Evolutionary conservation across 2,888 invertebrate species (phyloP).

Genomic region (Steinernema scapterisci): DNA sequence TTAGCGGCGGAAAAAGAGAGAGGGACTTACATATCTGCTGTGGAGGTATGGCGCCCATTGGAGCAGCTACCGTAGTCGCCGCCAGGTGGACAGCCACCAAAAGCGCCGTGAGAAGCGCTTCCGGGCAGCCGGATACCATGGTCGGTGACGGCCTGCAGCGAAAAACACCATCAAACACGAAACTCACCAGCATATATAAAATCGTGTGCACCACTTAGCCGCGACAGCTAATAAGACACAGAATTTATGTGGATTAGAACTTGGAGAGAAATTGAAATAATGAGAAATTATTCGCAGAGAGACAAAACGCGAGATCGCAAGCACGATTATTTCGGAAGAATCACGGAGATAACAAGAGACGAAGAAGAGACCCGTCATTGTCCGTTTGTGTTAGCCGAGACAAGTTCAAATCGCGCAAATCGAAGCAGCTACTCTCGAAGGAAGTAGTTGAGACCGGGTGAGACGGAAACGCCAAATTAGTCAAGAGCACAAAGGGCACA

Average conservation of each 20-base stretch:
- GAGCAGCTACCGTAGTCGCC: constrained; percentile 32
- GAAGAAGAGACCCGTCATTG: constrained; percentile 7
- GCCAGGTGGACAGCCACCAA: constrained; percentile 20
- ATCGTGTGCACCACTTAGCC: too few species aligned
- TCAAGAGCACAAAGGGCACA: neutral
- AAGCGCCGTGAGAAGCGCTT: constrained; percentile 24
- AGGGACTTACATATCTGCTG: constrained; percentile 26
- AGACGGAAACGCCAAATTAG: neutral
- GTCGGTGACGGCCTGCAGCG: constrained; percentile 27
- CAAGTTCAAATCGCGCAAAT: constrained; percentile 7
- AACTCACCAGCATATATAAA: too few species aligned
- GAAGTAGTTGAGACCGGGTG: too few species aligned
- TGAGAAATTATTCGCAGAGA: too few species aligned
- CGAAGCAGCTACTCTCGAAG: constrained; percentile 1
- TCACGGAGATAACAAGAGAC: neutral
- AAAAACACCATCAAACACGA: neutral
- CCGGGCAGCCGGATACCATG: constrained; percentile 27
- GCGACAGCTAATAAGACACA: too few species aligned
- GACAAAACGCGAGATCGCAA: neutral
- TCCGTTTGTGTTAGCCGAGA: constrained; percentile 14
- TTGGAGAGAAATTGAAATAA: too few species aligned
- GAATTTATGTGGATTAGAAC: too few species aligned
- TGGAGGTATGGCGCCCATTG: neutral
- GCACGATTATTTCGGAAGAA: neutral
- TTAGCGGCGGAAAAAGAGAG: neutral